Base-by-base conservation (phyloP, 2,888 invertebrate genomes). In the Aleiodes alternator region DNA sequence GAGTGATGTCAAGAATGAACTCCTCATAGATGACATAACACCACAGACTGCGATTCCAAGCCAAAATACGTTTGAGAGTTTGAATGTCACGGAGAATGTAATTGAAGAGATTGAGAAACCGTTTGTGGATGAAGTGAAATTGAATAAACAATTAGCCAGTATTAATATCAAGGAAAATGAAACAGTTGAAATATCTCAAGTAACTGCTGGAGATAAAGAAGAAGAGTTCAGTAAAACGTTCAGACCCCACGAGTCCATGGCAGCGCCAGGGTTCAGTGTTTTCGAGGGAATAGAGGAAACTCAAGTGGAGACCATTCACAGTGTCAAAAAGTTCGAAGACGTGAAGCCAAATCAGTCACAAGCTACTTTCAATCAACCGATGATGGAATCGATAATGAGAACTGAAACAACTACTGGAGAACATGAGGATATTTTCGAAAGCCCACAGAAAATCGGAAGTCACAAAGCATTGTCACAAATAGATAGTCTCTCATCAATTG, bases 11-110 rank as follows among this genome's bases (percentile, higher is more conserved):
- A 85, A 85, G 73, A 71, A 61, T 1, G 69, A 82, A 16, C 81
- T 82, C 16, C 76, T 82, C 53, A 83, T 83, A 59, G 82, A 84
- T 12, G 82, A 84, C 53, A 84, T 86, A 79, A 34, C 12, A 38
- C 90, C 90, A 23, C 89, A 89, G 69, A 88, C 83, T 61, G 92
- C 92, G 11, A 82, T 86, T 61, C 80, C 89, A 70, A 90, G 84
- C 38, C 91, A 90, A 81, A 90, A 91, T 72, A 88, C 90, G 43
- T 88, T 91, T 72, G 92, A 92, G 84, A 91, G 93, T 83, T 80
- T 94, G 53, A 90, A 92, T 75, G 86, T 93, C 11, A 90, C 90
- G 12, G 92, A 93, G 86, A 91, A 86, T 82, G 72, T 87, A 34
- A 78, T 86, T 29, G 88, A 90, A 79, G 90, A 91, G 66, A 90